Evolutionary conservation across 1,140 invertebrate species (phyloP), one percentile per base, ranked within the genome.

Genomic region (Panagrolaimus sp.): DNA sequence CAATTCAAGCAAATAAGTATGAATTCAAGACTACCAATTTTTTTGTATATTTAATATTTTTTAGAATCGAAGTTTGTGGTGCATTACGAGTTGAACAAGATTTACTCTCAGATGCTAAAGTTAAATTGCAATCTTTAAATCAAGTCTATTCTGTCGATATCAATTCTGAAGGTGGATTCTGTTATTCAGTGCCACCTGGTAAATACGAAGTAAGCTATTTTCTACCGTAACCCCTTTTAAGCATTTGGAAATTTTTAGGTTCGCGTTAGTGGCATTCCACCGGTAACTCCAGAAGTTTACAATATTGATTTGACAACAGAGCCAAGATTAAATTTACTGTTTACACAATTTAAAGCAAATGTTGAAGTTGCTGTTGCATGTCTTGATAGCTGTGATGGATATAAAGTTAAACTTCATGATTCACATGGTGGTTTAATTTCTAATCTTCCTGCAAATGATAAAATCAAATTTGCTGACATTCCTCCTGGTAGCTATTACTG

Each of bases 291-390:
- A 5, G 51, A 57, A 20, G 51, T 57, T 20, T 57, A 25, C 8
- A 16, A 13, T 16, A 27, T 57, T 27, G 51, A 57, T 57, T 14
- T 57, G n/a, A 27, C 51, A 1, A 27, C 51, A 1, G 51, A 20
- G 1, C 51, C 51, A 5, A 3, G 20, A 9, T 20, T 20, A 9
- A 57, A 57, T 13, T 20, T 57, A 20, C 27, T 57, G 4, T 57
- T 57, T 27, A 57, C 51, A n/a, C 51, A 57, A 57, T 57, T 57
- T 27, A 57, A 57, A 20, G 51, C 51, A 1, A 57, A 57, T 20
- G 51, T 57, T 57, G 51, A 57, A 25, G 51, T 57, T 57, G 20
- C 11, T 20, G 16, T 57, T 27, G 9, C 20, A 27, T 25, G 20
- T 25, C 27, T 57, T 20, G 51, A 20, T n/a, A 27, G 51, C 11